These are phyloP conservation scores for Yponomeuta malinellus DNA, from an alignment of 2,888 invertebrate genomes.

Conservation along the genomic window DNA sequence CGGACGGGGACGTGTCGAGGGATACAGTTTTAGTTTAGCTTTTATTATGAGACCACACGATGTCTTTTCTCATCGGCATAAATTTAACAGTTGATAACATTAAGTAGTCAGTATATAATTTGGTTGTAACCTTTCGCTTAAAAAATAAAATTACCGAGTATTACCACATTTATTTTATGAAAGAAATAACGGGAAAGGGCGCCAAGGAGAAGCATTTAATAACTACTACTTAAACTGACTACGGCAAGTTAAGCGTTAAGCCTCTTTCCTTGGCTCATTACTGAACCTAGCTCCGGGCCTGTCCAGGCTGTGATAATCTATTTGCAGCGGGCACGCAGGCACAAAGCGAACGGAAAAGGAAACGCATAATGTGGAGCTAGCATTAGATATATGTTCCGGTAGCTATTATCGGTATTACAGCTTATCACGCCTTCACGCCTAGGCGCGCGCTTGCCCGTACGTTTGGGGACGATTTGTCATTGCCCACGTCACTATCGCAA, in stretches of 20 bases:
- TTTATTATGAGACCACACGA: not conserved
- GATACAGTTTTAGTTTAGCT: not conserved
- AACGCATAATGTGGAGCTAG: slow-evolving; percentile 46
- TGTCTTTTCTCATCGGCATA: not conserved
- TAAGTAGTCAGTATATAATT: not conserved
- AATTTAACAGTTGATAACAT: not conserved
- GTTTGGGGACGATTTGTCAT: slow-evolving; percentile 25
- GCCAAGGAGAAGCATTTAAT: not conserved
- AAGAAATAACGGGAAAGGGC: not conserved
- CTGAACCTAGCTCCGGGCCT: slow-evolving; percentile 2
- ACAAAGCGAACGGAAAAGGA: slow-evolving; percentile 33
- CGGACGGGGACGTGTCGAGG: not conserved
- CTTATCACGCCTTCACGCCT: slow-evolving; percentile 35
- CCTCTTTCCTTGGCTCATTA: not conserved
- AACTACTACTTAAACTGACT: not conserved
- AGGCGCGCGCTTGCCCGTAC: slow-evolving; percentile 19
- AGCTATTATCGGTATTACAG: slow-evolving; percentile 29
- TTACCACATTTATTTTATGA: not conserved
- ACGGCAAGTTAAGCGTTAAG: not conserved
- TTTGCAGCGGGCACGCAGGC: slow-evolving; percentile 32
- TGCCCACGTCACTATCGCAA: slow-evolving; percentile 13
- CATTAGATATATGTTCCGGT: slow-evolving; percentile 56
- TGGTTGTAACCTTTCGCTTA: too few relatives aligned
- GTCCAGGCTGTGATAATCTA: slow-evolving; percentile 10
- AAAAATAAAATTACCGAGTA: too few relatives aligned